Conservation (phyloP, 1,140 invertebrate genomes). For the Pseudomyrmex concolor region DNA sequence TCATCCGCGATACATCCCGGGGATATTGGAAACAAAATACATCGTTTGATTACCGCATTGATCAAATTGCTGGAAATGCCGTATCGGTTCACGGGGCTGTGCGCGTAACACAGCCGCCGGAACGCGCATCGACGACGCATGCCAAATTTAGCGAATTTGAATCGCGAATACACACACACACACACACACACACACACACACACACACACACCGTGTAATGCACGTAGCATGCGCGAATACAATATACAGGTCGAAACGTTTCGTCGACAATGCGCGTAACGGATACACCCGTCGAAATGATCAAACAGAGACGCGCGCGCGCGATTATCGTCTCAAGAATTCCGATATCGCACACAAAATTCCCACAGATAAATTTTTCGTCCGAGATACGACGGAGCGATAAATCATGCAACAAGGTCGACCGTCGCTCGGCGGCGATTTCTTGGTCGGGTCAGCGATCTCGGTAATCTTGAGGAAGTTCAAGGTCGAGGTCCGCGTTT, state of each 20-base stretch:
- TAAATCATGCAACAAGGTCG: conserved; percentile 3
- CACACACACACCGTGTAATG: neutral
- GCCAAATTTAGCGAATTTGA: conserved; percentile 37
- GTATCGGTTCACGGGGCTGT: neutral
- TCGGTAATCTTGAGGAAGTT: conserved; percentile 23
- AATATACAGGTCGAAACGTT: conserved; percentile 30
- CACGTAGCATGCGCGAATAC: neutral
- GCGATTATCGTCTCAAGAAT: neutral
- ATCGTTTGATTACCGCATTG: conserved; percentile 30
- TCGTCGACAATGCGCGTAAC: neutral
- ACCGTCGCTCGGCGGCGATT: conserved; percentile 21
- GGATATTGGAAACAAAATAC: conserved; percentile 40
- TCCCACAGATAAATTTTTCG: neutral
- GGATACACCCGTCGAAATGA: neutral
- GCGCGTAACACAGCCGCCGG: neutral
- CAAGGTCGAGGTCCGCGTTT: conserved; percentile 9
- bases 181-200: no score
- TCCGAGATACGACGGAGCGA: neutral
- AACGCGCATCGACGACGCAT: conserved; percentile 1
- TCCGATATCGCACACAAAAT: neutral
- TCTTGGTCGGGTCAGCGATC: conserved; percentile 26
- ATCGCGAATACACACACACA: conserved; percentile 16
- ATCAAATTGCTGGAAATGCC: conserved; percentile 40
- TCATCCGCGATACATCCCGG: conserved; percentile 16
- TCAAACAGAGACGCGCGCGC: neutral